These are phyloP conservation scores for Napeogenes sylphis DNA, from an alignment of 2,888 invertebrate species.

Conservation along the genomic window DNA sequence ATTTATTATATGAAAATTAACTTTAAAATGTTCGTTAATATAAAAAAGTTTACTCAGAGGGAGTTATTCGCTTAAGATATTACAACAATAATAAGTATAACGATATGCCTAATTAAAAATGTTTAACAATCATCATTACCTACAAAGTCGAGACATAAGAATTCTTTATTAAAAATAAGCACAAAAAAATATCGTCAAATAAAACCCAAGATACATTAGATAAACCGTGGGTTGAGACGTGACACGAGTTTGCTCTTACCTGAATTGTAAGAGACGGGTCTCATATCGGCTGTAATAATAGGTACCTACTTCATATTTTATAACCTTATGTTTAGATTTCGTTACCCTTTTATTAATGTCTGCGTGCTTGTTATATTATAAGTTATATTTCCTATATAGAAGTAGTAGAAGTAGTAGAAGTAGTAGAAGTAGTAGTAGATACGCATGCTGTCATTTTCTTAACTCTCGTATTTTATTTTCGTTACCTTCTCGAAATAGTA, in stretches of 20 bases:
- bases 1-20: too few species aligned
- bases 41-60: too few species aligned
- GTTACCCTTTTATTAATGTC: not conserved
- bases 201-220: conserved; percentile 17
- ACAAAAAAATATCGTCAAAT: conserved; percentile 7
- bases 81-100: too few species aligned
- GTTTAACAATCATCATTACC: not conserved
- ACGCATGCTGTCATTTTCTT: too few species aligned
- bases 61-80: too few species aligned
- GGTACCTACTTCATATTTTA: conserved; percentile 10
- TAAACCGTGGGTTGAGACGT: conserved; percentile 9
- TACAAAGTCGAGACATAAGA: not conserved
- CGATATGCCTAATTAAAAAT: too few species aligned
- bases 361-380: not conserved
- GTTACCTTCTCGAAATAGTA: too few species aligned
- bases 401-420: too few species aligned
- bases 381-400: too few species aligned
- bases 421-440: too few species aligned
- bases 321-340: conserved; percentile 3
- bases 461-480: too few species aligned
- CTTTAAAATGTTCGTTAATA: too few species aligned
- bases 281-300: conserved; percentile 8
- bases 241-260: conserved; percentile 20
- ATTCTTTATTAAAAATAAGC: conserved; percentile 2
- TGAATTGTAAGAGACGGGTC: conserved; percentile 9